Conservation (phyloP, 2,797 vertebrate genomes). For the Petrocephalus sullivani region DNA sequence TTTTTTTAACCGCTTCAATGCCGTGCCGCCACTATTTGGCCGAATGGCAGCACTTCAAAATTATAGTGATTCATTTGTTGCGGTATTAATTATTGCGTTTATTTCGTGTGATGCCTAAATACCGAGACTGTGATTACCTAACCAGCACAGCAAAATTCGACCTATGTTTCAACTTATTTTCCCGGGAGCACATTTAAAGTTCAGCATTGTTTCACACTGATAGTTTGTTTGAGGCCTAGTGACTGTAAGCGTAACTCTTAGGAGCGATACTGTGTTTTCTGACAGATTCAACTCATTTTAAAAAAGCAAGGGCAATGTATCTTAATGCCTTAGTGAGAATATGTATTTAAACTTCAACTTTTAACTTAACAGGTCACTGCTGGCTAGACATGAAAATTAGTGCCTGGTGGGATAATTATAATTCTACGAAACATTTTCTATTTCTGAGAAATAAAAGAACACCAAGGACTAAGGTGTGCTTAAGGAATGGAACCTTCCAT, state of each 20-base stretch:
- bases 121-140: neutral
- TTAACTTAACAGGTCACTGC: neutral
- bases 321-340: neutral
- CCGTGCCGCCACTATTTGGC: neutral
- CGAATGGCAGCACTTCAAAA: neutral
- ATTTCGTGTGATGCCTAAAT: neutral
- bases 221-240: neutral
- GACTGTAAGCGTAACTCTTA: neutral
- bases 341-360: neutral
- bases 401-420: neutral
- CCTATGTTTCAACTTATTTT: too few species aligned
- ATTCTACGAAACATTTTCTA: neutral
- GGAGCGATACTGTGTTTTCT: neutral
- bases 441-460: neutral
- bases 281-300: neutral
- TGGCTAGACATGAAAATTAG: neutral
- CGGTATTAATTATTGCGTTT: neutral
- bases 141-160: neutral
- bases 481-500: neutral
- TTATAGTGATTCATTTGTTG: neutral
- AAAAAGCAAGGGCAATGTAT: neutral
- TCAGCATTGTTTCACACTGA: neutral
- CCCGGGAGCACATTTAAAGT: too few species aligned
- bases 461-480: neutral
- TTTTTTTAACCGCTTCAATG: conserved; percentile 1